Evolutionary conservation across 2,113 vertebrate species (phyloP).

Genomic region (Myiozetetes cayanensis): DNA sequence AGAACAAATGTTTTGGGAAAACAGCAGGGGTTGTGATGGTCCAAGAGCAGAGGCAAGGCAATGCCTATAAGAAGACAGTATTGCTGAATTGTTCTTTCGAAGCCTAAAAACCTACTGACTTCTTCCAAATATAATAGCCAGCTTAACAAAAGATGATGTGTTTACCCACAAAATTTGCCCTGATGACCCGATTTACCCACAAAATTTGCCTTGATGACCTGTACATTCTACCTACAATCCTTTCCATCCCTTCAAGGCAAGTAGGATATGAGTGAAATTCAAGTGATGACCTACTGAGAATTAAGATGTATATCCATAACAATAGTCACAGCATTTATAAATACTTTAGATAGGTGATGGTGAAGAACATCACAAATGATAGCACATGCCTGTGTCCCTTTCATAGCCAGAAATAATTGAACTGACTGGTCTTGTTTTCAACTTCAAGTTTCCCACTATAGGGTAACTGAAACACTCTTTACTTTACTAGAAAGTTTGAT

Average conservation of each 20-base stretch:
- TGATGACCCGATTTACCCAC: not conserved
- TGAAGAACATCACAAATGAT: not conserved
- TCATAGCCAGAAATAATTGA: not conserved
- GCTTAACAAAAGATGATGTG: not conserved
- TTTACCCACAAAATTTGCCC: not conserved
- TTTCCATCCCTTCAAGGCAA: not conserved
- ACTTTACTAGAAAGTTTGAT: not conserved
- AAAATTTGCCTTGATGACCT: not conserved
- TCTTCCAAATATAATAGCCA: not conserved
- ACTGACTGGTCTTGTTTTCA: not conserved
- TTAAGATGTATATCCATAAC: not conserved
- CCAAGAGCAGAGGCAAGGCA: not conserved
- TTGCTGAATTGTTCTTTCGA: not conserved
- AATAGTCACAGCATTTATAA: not conserved
- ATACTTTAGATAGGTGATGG: not conserved
- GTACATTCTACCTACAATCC: not conserved
- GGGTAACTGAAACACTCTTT: not conserved
- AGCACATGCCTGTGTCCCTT: not conserved
- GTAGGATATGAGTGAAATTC: not conserved
- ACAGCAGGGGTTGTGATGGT: not conserved
- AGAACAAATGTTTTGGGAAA: not conserved
- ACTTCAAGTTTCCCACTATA: not conserved
- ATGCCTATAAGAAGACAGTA: not conserved
- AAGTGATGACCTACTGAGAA: not conserved
- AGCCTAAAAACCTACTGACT: not conserved